Evolutionary conservation across 2,113 vertebrate genomes (phyloP).

Genomic region (Antigone vipio): DNA sequence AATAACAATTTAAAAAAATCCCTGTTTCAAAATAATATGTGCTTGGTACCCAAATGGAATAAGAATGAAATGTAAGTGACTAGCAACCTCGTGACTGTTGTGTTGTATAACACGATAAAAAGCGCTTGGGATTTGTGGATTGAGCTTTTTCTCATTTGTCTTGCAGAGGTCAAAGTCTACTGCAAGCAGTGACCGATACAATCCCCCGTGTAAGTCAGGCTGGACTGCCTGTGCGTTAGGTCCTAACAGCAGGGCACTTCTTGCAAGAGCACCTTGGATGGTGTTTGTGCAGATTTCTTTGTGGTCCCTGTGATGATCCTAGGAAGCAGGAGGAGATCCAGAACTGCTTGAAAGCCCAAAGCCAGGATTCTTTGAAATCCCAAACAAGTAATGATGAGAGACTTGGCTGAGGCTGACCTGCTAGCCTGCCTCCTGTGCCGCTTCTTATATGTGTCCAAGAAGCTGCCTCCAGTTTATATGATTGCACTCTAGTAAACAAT

Average conservation of each 20-base stretch:
- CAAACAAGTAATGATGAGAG: background rate
- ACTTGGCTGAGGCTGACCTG: background rate
- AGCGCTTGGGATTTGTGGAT: constrained; percentile 28
- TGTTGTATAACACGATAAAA: constrained; percentile 62
- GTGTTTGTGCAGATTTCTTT: background rate
- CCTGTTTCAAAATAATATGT: background rate
- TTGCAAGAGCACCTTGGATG: background rate
- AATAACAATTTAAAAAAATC: background rate
- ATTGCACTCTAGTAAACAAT: constrained; percentile 52
- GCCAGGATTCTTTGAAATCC: background rate
- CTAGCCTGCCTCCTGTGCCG: background rate
- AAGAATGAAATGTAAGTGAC: background rate
- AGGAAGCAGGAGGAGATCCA: background rate
- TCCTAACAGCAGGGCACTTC: background rate
- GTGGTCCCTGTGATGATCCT: background rate
- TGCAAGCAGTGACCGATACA: background rate
- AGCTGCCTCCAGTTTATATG: constrained; percentile 28
- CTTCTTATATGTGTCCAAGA: background rate
- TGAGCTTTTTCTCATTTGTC: constrained; percentile 42
- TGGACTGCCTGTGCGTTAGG: background rate
- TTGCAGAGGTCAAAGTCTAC: constrained; percentile 55
- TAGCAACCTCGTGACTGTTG: constrained; percentile 20
- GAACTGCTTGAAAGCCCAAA: background rate
- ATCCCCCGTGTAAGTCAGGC: background rate
- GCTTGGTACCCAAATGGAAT: background rate